phyloP scores from a whole-genome alignment of 2,113 vertebrate genomes.

The Galbula dea region DNA sequence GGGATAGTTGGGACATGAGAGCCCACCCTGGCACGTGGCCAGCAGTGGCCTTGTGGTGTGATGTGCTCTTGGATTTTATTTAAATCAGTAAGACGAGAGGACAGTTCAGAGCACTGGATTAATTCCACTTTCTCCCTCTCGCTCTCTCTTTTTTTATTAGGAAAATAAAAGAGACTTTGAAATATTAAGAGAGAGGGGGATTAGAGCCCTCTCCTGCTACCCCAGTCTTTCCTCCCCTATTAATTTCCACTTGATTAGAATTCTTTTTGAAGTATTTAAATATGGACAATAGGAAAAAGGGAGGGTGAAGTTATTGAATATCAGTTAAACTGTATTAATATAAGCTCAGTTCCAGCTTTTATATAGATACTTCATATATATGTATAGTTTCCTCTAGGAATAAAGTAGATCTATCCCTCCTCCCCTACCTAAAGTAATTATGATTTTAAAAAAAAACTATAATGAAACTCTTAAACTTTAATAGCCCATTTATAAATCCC shows the following conservation, averaged over 20 bases:
- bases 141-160: slow-evolving; percentile 88
- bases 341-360: slow-evolving; percentile 85
- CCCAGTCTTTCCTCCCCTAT: slow-evolving; percentile 93
- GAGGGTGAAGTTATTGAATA: slow-evolving; percentile 99
- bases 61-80: slow-evolving; percentile 92
- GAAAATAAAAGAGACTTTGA: slow-evolving; percentile 99
- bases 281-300: slow-evolving; percentile 96
- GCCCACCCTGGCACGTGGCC: slow-evolving; percentile 79
- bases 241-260: slow-evolving; percentile 99
- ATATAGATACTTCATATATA: slow-evolving; percentile 82
- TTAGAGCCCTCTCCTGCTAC: slow-evolving; percentile 97
- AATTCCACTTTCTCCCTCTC: slow-evolving; percentile 87
- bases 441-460: slow-evolving; percentile 70
- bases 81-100: slow-evolving; percentile 92
- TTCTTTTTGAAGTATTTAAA: slow-evolving; percentile 99
- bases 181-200: slow-evolving; percentile 99
- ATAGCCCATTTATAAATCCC: slow-evolving; percentile 79
- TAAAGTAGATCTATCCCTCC: slow-evolving; percentile 75
- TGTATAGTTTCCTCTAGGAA: slow-evolving; percentile 81
- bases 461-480: slow-evolving; percentile 82
- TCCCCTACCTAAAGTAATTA: slow-evolving; percentile 81
- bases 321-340: slow-evolving; percentile 98
- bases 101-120: slow-evolving; percentile 97
- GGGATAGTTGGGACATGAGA: slow-evolving; percentile 73
- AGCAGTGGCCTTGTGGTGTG: slow-evolving; percentile 82